Percentiles rank a stretch among this genome's conserved stretches.
Conservation (phyloP, 2,888 invertebrate species). For the Caenorhabditis becei region DNA sequence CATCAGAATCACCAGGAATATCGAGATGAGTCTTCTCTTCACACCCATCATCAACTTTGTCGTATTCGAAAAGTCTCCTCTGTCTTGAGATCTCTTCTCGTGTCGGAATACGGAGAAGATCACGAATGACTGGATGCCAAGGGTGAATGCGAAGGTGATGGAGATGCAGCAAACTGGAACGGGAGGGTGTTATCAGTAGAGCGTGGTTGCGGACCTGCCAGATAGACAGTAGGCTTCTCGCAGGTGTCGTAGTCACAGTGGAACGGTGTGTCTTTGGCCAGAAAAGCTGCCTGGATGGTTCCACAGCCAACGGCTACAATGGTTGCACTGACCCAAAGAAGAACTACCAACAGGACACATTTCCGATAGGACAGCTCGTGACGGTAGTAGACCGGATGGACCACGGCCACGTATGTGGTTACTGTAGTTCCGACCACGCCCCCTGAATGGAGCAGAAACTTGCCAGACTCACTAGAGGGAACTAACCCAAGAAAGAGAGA, state of each 20-base stretch:
- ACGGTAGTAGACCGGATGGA: conserved; percentile 41
- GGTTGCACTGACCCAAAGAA: conserved; percentile 18
- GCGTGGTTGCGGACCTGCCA: conserved; percentile 15
- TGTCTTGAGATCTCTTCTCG: conserved; percentile 13
- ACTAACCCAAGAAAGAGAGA: conserved; percentile 36
- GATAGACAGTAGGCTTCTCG: conserved; percentile 31
- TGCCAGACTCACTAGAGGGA: neutral
- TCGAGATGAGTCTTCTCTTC: conserved; percentile 26
- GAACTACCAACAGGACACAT: conserved; percentile 13
- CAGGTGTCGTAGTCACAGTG: conserved; percentile 34
- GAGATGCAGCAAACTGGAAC: conserved; percentile 37
- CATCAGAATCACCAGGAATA: conserved; percentile 25
- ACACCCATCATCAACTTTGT: conserved; percentile 26
- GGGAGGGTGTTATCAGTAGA: neutral
- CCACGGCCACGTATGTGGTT: conserved; percentile 29
- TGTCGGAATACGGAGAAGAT: conserved; percentile 23
- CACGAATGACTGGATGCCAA: conserved; percentile 34
- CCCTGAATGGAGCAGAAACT: conserved; percentile 13
- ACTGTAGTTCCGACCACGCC: conserved; percentile 35
- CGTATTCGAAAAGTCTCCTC: conserved; percentile 43
- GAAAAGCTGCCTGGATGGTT: conserved; percentile 34
- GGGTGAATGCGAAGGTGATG: conserved; percentile 20
- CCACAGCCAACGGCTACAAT: conserved; percentile 41
- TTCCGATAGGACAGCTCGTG: conserved; percentile 40
- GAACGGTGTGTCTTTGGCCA: conserved; percentile 25